Evolutionary conservation across 1,140 invertebrate genomes (phyloP).

Genomic region (Heliconius eleuchia): DNA sequence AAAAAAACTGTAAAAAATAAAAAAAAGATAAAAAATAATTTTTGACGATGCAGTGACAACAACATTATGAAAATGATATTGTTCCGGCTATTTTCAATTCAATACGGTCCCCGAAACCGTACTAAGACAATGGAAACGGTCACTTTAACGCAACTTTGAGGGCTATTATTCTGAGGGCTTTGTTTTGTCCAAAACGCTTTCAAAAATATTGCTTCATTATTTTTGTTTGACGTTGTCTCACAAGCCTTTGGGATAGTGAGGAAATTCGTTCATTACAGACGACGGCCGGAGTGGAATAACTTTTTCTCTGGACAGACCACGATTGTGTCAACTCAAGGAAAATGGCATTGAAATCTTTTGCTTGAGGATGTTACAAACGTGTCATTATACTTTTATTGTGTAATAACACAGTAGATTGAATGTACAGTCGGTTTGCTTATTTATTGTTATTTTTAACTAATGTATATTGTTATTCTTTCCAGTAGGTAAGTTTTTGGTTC

Average conservation of each 20-base stretch:
- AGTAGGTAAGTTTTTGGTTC: no score
- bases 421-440: background rate
- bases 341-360: background rate
- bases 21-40: no score
- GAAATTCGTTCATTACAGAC: slow-evolving; percentile 46
- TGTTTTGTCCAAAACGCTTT: slow-evolving; percentile 39
- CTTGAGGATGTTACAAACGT: background rate
- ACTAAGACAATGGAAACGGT: slow-evolving; percentile 24
- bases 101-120: slow-evolving; percentile 11
- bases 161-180: slow-evolving; percentile 40
- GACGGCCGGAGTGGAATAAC: slow-evolving; percentile 36
- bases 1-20: background rate
- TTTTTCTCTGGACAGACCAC: slow-evolving; percentile 36
- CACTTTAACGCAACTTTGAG: slow-evolving; percentile 37
- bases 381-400: background rate
- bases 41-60: background rate
- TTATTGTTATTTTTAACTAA: background rate
- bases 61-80: background rate
- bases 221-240: slow-evolving; percentile 32
- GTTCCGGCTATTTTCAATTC: slow-evolving; percentile 15
- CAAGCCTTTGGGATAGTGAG: slow-evolving; percentile 41
- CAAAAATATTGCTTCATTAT: slow-evolving; percentile 40
- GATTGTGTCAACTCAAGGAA: background rate
- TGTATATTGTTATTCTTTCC: no score
- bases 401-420: background rate